A percentile compares a stretch with the other conserved stretches of the same genome.
These are phyloP conservation scores for Pterobdella sp. DNA, from an alignment of 2,888 invertebrate species.

Conservation along the genomic window DNA sequence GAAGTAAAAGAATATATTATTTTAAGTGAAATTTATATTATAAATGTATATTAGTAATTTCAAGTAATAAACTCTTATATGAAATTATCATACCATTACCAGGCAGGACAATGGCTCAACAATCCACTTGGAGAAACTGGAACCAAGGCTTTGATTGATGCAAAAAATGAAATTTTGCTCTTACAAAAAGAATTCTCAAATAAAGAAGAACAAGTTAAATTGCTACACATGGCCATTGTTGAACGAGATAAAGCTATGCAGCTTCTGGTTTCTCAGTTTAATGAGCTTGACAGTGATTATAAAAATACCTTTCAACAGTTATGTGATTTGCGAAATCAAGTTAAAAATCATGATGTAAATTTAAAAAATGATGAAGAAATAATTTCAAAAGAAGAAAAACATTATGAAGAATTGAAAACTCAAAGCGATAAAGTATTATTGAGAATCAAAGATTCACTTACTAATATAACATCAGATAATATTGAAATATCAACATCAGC, in stretches of 20 bases:
- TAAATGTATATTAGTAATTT: background rate
- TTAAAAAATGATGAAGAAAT: background rate
- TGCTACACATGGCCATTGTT: slow-evolving; percentile 32
- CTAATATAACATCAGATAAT: background rate
- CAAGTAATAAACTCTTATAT: background rate
- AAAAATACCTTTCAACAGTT: slow-evolving; percentile 26
- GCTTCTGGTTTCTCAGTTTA: slow-evolving; percentile 27
- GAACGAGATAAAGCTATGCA: slow-evolving; percentile 34
- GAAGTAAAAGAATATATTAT: background rate
- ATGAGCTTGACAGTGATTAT: slow-evolving; percentile 22
- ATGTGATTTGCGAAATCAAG: slow-evolving; percentile 10
- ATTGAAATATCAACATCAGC: background rate
- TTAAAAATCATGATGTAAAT: slow-evolving; percentile 17
- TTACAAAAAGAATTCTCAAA: slow-evolving; percentile 39
- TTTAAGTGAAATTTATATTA: slow-evolving; percentile 3
- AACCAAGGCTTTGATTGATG: slow-evolving; percentile 43
- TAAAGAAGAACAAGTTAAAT: slow-evolving; percentile 33
- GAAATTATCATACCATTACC: slow-evolving; percentile 16
- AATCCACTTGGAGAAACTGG: slow-evolving; percentile 41
- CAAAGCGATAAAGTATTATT: slow-evolving; percentile 22
- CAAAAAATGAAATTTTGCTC: slow-evolving; percentile 44
- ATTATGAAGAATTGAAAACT: slow-evolving; percentile 18
- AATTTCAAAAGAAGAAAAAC: background rate
- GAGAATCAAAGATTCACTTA: slow-evolving; percentile 11
- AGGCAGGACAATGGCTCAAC: slow-evolving; percentile 44